Percentiles rank a stretch among this genome's conserved stretches.
These are phyloP conservation scores for Rhinatrema bivittatum DNA, from an alignment of 2,797 vertebrate genomes.

Conservation along the genomic window DNA sequence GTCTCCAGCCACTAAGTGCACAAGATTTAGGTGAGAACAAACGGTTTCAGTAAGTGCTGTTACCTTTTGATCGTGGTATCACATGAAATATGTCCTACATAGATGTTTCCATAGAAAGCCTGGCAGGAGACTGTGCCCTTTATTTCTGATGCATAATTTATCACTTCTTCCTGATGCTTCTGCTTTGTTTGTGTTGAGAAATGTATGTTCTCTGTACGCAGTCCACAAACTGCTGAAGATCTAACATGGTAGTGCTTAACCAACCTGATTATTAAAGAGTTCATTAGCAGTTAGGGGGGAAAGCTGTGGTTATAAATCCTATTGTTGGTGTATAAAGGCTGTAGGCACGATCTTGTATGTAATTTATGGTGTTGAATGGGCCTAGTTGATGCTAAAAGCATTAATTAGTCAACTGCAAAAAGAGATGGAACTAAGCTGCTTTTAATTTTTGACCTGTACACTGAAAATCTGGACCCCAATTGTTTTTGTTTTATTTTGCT, in stretches of 20 bases:
- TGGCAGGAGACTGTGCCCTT: constrained; percentile 10
- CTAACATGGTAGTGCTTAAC: not conserved
- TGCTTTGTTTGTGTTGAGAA: constrained; percentile 35
- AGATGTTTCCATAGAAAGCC: constrained; percentile 12
- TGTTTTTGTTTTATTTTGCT: constrained; percentile 1
- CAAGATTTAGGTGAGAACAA: no score
- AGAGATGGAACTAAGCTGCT: constrained; percentile 15
- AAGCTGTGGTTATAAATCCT: constrained; percentile 16
- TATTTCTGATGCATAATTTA: constrained; percentile 39
- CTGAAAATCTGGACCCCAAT: constrained; percentile 12
- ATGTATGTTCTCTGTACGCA: constrained; percentile 17
- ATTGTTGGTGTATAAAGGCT: constrained; percentile 16
- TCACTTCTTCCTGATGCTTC: constrained; percentile 5
- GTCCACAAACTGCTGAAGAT: constrained; percentile 9
- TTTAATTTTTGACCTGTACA: constrained; percentile 26
- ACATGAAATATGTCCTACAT: not conserved
- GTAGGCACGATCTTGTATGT: no score
- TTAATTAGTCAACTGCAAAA: no score
- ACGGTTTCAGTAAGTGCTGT: not conserved
- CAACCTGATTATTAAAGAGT: constrained; percentile 20
- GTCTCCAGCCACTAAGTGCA: no score
- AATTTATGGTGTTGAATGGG: constrained; percentile 21
- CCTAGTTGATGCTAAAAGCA: no score
- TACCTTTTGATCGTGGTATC: constrained; percentile 12
- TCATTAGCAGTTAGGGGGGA: constrained; percentile 16